Evolutionary conservation across 2,113 vertebrate genomes (phyloP), one percentile per base, ranked within the genome.

Genomic region (Pluvialis apricaria): DNA sequence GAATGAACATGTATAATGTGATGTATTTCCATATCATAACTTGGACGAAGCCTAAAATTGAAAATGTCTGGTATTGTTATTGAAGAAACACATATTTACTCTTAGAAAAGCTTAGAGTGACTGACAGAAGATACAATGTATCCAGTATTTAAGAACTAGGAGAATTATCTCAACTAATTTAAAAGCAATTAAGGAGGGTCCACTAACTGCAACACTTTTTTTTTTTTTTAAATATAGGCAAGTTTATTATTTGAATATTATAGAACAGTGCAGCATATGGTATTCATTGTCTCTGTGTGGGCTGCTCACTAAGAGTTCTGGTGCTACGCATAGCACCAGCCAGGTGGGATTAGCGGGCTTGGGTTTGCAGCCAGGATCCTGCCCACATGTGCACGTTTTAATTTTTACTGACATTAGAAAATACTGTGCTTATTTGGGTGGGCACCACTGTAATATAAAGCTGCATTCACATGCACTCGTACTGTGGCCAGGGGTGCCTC

Each of bases 211-310:
- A 85, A 62, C 15, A 61, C 9, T 44, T 75, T 52, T 42, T 91
- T 84, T 70, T 85, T 82, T 64, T 64, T 34, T 76, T 77, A 69
- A 92, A 66, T 60, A 92, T 14, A 85, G 61, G 34, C 12, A 94
- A 93, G 89, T 85, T 69, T n/a, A 95, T 86, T 71, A 82, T 87
- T 88, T 94, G 61, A 64, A 80, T 80, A 66, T 90, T 95, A 96
- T 71, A 90, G 61, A 90, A 49, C 6, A 90, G 77, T 11, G 26
- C n/a, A 78, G 81, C 77, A 89, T 82, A 60, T 91, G 84, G 91
- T 52, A 72, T 36, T 89, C 52, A 79, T 69, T 52, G 52, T 55
- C 44, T 71, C 77, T 84, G 94, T 79, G 89, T 87, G 84, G 94
- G 93, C 93, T 89, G 77, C 54, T 82, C 55, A 47, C 57, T 54